These are phyloP conservation scores for Mechanitis messenoides DNA, from an alignment of 2,888 invertebrate genomes.

Conservation along the genomic window DNA sequence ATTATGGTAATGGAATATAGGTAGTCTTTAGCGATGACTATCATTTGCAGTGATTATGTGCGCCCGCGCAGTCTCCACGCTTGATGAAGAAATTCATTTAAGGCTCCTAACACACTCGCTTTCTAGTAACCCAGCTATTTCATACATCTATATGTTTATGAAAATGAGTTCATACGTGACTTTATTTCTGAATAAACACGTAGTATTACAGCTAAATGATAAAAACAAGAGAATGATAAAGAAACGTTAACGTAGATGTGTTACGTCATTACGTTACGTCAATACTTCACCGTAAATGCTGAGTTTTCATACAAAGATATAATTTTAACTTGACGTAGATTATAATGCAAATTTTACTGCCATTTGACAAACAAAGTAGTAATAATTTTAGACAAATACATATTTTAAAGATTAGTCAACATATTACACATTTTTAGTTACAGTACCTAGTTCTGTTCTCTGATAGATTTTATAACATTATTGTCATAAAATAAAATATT, in stretches of 20 bases:
- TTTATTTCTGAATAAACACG: neutral
- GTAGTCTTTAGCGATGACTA: constrained; percentile 42
- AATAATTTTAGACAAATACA: neutral
- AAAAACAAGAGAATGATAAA: neutral
- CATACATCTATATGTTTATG: neutral
- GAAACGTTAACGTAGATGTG: neutral
- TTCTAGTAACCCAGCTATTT: neutral
- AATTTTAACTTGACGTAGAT: neutral
- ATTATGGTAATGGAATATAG: constrained; percentile 40
- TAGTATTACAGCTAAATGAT: neutral
- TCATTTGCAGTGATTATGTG: constrained; percentile 61
- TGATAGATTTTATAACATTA: too few relatives aligned
- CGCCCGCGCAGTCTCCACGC: constrained; percentile 43
- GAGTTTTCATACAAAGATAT: constrained; percentile 2
- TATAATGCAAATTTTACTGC: neutral
- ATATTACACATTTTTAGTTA: too few relatives aligned
- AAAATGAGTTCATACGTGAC: neutral
- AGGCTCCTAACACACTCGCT: constrained; percentile 22
- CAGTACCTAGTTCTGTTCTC: too few relatives aligned
- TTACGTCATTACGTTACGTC: constrained; percentile 2
- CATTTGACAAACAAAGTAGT: neutral
- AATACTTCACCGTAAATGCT: neutral
- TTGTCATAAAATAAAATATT: too few relatives aligned
- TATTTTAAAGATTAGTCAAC: neutral
- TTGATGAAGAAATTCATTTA: constrained; percentile 65